These are phyloP conservation scores for Chlorodrepanis virens DNA, from an alignment of 2,113 vertebrate genomes.

Conservation along the genomic window DNA sequence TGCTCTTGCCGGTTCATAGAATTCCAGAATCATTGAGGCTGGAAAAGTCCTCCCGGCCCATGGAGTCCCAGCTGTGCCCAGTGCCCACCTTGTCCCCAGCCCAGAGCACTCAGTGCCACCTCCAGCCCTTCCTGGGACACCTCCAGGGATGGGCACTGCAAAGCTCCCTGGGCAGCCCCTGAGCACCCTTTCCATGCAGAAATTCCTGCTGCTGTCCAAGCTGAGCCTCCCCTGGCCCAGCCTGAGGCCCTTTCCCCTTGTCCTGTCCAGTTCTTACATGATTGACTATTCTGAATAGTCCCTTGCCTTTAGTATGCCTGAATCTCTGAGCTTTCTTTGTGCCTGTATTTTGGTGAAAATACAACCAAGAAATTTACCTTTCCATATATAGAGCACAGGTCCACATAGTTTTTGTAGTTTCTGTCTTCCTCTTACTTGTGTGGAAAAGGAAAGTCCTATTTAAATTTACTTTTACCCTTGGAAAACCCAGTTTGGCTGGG, in stretches of 20 bases:
- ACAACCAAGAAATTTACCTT: not conserved
- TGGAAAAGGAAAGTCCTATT: not conserved
- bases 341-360: not conserved
- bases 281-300: not conserved
- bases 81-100: not conserved
- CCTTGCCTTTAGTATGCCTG: not conserved
- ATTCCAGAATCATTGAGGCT: fast-evolving
- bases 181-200: not conserved
- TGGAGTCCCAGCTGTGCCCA: fast-evolving
- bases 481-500: not conserved
- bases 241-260: fast-evolving
- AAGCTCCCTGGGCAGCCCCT: not conserved
- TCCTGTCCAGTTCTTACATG: not conserved
- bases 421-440: not conserved
- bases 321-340: not conserved
- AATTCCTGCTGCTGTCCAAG: not conserved
- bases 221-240: not conserved
- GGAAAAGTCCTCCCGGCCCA: not conserved
- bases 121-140: not conserved
- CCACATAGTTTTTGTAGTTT: not conserved
- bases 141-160: not conserved
- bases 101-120: not conserved
- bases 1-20: not conserved
- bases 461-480: not conserved
- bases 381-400: not conserved